These are phyloP conservation scores for Bemisia tabaci DNA, from an alignment of 1,140 invertebrate species.

Conservation along the genomic window DNA sequence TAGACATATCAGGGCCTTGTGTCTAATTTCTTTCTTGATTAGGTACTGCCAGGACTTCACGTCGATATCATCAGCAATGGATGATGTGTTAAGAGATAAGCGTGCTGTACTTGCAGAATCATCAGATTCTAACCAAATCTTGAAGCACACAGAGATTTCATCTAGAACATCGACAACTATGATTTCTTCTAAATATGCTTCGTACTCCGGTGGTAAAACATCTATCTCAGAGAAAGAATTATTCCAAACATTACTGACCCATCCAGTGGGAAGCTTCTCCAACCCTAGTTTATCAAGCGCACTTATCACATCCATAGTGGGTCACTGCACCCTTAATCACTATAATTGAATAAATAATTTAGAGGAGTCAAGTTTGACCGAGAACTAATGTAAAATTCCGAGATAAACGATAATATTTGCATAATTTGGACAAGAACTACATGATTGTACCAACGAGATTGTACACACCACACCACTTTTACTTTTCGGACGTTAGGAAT, in stretches of 20 bases:
- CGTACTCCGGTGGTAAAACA: background rate
- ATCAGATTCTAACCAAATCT: background rate
- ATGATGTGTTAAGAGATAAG: background rate
- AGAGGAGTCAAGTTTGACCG: too few species aligned
- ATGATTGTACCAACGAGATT: too few species aligned
- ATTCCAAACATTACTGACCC: background rate
- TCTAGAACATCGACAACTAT: background rate
- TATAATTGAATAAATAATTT: too few species aligned
- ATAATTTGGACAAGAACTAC: too few species aligned
- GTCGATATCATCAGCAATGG: background rate
- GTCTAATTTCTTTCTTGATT: background rate
- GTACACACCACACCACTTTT: too few species aligned
- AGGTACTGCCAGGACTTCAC: background rate
- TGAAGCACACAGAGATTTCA: background rate
- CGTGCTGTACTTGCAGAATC: background rate
- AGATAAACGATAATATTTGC: too few species aligned
- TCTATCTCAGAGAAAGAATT: background rate
- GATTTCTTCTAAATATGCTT: background rate
- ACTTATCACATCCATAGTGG: background rate
- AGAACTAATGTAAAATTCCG: too few species aligned
- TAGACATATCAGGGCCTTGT: background rate
- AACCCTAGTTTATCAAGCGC: background rate
- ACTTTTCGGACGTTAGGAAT: too few species aligned
- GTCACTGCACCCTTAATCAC: too few species aligned
- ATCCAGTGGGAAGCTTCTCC: background rate